Base-by-base conservation (phyloP, 1,140 invertebrate species). In the Cydia fagiglandana region DNA sequence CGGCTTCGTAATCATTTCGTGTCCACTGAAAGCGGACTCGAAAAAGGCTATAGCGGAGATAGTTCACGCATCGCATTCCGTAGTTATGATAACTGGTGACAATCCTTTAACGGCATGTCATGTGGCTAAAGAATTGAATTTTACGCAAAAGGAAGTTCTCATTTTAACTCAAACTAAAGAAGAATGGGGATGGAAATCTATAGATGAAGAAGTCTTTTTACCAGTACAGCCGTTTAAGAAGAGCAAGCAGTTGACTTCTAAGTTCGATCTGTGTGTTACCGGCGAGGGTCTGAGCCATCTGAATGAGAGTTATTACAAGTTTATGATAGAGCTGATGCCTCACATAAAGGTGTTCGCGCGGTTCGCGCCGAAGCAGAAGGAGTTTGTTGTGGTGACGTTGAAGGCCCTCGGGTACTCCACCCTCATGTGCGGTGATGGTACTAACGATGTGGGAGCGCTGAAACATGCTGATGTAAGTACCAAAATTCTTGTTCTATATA, bases 381-480 rank as follows among this genome's bases (percentile, higher is more conserved):
- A 99, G 93, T 97, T 96, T 89, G 97, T 99, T 2, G 97, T 99
- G 53, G 96, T 97, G 2, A 95, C 96, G 10, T 91, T 99, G 38
- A 99, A 99, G 91, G 94, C 95, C 38, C 88, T 98, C 1, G 99
- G 99, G 24, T 99, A 95, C 86, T 95, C 95, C 3, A 99, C 98
- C 0, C 91, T 99, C 0, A 99, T 99, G 99, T 99, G 99, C 91
- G 99, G 99, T n/a, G 99, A 99, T 94, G 99, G 99, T 78, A 99
- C 99, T 2, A 99, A 99, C 93, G 99, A 99, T 94, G 99, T 99
- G 30, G 99, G 99, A n/a, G 99, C 99, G 28, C 94, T 99, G 10
- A 99, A 99, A 94, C 99, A 99, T 94, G 98, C 99, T 50, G 96
- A 99, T 93, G 98, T 99, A 88, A 98, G 98, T 96, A 41, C 38